Evolutionary conservation across 2,113 vertebrate species (phyloP), one percentile per base, ranked within the genome.

Genomic region (Platichthys stellatus): DNA sequence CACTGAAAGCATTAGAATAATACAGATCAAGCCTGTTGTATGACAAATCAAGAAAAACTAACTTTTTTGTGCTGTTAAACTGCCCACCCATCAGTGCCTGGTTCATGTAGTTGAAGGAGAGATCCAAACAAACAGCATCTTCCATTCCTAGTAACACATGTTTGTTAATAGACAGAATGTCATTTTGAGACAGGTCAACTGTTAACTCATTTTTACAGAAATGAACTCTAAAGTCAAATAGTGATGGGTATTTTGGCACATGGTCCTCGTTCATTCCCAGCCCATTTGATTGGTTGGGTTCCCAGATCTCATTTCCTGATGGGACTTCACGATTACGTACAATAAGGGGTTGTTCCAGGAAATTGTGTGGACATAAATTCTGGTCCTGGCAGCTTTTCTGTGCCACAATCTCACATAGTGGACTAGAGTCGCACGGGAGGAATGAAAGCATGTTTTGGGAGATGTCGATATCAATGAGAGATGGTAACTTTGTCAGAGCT

Each of bases 11-110:
- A 0, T 82, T 72, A 0, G 7, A 43, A 31, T 91, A 86, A 81
- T 95, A 96, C 49, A 96, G 83, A 85, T 96, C 95, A 79, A 96
- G 91, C 58, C 95, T 92, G 53, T 96, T 96, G 86, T 93, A 78
- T 2, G 95, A 92, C 88, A 96, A 84, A 76, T 94, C 89, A 58
- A 96, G 90, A 72, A 87, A 93, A 18, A 62, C 43, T 58, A 96
- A 71, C 2, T 90, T 88, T 49, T 51, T 90, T 73, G 95, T 64
- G 21, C 3, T 31, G 2, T 20, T 1, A 75, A 96, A 96, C 20
- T 90, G 49, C 0, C 69, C 79, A 1, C 72, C 57, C 23, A 72
- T 91, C 54, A 95, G 62, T 14, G 93, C 38, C 63, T 95, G 93
- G 65, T 88, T 95, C 74, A 95, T 93, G 79, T 95, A 96, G 84